Base-by-base conservation (phyloP, 2,888 invertebrate genomes). In the Stenchaetothrips biformis region DNA sequence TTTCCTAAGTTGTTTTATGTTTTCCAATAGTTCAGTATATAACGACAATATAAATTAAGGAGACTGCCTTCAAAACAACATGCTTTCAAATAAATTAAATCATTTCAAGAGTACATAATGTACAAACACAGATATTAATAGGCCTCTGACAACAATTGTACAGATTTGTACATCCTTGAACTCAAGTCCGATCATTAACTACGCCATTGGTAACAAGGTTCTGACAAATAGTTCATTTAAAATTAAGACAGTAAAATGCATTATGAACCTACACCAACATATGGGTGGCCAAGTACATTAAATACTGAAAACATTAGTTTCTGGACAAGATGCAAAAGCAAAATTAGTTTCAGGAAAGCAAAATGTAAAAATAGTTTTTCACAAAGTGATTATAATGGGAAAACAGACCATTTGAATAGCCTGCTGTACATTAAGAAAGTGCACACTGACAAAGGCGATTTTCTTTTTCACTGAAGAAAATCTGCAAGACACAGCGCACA, bases 31-130 rank as follows among this genome's bases (percentile, higher is more conserved):
- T 11, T 25, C 9, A 7, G 18, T 18, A 13, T 59, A 13, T 16
- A 59, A 59, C 59, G 18, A 18, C 13, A 37, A 74, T 21, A 25
- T 74, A 25, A 74, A 74, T 74, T 25, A 25, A 74, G 21, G 67
- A 74, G 67, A 74, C 67, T 21, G 67, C 18, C 18, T 59, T 74
- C 67, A 11, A 74, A 21, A 74, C 37, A 74, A 21, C 67, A 74
- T 74, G 67, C 67, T 74, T 74, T 25, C 67, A 74, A 74, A 74
- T 74, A 74, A 74, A 74, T 74, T 74, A 74, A 74, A 25, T 74
- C 67, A 21, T 59, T 59, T 59, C 59, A 13, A 9, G 67, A 74
- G 67, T 74, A 74, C 67, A 74, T 74, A 74, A 74, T 74, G 21
- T 67, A 74, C 67, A 25, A 74, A 74, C 67, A 74, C 59, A 59